Evolutionary conservation across 2,113 vertebrate species (phyloP).

Genomic region (Oriolus oriolus): DNA sequence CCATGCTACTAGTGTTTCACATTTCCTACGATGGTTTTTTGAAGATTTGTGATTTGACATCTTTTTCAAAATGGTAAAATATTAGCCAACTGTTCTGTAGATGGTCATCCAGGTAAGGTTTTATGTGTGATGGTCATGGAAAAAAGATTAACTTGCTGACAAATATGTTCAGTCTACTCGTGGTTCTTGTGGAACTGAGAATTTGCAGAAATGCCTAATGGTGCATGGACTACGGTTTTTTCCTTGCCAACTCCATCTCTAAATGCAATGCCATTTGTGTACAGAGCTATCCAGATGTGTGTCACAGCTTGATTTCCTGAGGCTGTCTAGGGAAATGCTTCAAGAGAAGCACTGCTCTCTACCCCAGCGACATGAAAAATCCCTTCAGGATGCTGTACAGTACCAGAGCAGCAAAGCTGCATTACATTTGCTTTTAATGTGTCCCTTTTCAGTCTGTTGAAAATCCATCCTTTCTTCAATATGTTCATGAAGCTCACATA

Average conservation of each 20-base stretch:
- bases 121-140: not conserved
- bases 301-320: slow-evolving; percentile 7
- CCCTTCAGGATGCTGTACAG: not conserved
- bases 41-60: not conserved
- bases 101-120: not conserved
- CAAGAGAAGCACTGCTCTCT: not conserved
- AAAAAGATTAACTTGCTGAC: not conserved
- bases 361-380: not conserved
- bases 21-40: not conserved
- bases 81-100: not conserved
- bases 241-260: not conserved
- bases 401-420: not conserved
- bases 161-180: not conserved
- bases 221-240: not conserved
- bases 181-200: not conserved
- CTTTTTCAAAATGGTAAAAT: not conserved
- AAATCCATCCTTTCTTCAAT: not conserved
- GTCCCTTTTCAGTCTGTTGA: not conserved
- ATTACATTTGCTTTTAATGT: slow-evolving; percentile 2
- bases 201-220: not conserved
- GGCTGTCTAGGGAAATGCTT: not conserved
- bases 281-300: slow-evolving; percentile 21
- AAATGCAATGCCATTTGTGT: not conserved
- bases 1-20: not conserved
- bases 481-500: not conserved